Evolutionary conservation across 1,140 invertebrate genomes (phyloP), one percentile per base, ranked within the genome.

Genomic region (Drosophila repleta): DNA sequence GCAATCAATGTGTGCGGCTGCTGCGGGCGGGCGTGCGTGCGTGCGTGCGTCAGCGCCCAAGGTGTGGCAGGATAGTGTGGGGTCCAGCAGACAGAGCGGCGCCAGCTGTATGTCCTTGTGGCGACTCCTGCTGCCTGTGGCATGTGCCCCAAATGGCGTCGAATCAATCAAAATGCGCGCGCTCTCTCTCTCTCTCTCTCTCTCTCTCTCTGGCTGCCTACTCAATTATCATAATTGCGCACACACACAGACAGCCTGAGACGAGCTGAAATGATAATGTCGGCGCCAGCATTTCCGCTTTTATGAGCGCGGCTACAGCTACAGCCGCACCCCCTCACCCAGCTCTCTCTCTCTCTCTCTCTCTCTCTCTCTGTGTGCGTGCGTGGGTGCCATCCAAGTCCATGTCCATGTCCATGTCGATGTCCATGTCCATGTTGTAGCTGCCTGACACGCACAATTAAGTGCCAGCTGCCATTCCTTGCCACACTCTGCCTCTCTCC

Each of bases 261-360:
- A 43, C 60, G 53, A 66, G 70, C 64, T 65, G 51, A 81, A 88
- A 87, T 87, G 83, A 87, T 87, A 83, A 88, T 87, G 84, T 88
- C 83, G 83, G 83, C 83, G 83, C 83, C 83, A 89, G 83, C 65
- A 87, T 83, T 87, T 87, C 83, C 83, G 83, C 64, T 82, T 77
- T 69, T 88, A 85, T 85, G 85, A 85, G 74, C 83, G 75, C 70
- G 74, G 53, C 53, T 53, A 48, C 53, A 52, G 65, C 56, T 61
- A 24, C n/a, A n/a, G n/a, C n/a, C n/a, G n/a, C n/a, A n/a, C n/a
- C n/a, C n/a, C 46, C 39, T 64, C 79, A 74, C 79, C 79, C 79
- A 58, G 37, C 39, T 29, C 26, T 24, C 24, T 24, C 24, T 24
- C 24, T 24, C 24, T 24, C 24, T 24, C 24, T 24, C 24, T 24